A percentile compares a stretch with the other conserved stretches of the same genome.
Evolutionary conservation across 2,113 vertebrate genomes (phyloP).

Genomic region (Crotophaga sulcirostris): DNA sequence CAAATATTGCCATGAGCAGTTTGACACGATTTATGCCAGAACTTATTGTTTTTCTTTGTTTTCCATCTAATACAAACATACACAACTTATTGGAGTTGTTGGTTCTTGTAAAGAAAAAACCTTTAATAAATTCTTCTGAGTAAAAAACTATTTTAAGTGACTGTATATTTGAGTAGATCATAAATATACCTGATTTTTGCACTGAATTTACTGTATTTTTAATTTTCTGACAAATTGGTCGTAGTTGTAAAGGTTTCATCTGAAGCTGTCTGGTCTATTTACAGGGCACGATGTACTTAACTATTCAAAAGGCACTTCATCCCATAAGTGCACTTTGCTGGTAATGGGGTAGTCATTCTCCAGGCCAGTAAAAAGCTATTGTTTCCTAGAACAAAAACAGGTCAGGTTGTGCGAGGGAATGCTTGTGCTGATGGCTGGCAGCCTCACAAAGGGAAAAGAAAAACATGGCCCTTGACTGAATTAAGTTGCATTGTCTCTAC

Average conservation of each 20-base stretch:
- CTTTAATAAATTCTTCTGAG: background rate
- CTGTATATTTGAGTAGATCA: slow-evolving; percentile 6
- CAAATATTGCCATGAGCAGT: background rate
- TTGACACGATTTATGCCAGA: background rate
- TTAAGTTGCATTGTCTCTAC: background rate
- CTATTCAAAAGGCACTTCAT: slow-evolving; percentile 48
- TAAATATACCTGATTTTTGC: slow-evolving; percentile 18
- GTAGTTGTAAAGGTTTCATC: slow-evolving; percentile 1
- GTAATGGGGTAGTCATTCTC: slow-evolving; percentile 50
- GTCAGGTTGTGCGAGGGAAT: slow-evolving; percentile 22
- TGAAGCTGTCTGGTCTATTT: background rate
- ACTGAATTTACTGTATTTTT: slow-evolving; percentile 29
- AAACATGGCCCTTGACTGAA: slow-evolving; percentile 13
- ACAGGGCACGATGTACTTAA: slow-evolving; percentile 23
- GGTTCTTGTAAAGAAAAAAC: background rate
- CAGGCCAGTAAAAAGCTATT: slow-evolving; percentile 55
- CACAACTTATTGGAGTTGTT: background rate
- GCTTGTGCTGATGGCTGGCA: background rate
- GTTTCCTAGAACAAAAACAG: slow-evolving; percentile 46
- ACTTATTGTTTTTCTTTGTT: background rate
- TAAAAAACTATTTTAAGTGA: slow-evolving; percentile 16
- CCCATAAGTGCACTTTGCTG: slow-evolving; percentile 4
- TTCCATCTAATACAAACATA: background rate
- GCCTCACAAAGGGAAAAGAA: slow-evolving; percentile 5
- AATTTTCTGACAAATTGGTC: slow-evolving; percentile 14